Percentiles rank a stretch among this genome's conserved stretches.
Conservation (phyloP, 2,888 invertebrate genomes). For the Harpagoxenus sublaevis region DNA sequence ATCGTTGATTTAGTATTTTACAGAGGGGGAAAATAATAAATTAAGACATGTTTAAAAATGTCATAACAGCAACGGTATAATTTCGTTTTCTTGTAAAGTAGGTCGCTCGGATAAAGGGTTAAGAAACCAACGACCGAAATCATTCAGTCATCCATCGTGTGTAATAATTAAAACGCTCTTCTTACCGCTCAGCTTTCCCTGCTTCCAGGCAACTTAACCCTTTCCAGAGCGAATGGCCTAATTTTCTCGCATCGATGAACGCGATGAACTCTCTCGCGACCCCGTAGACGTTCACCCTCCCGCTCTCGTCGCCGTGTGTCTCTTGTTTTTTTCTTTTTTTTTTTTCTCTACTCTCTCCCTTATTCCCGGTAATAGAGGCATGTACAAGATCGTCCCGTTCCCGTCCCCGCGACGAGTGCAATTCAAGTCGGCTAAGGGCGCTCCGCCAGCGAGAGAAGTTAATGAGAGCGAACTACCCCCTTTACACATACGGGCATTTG, state of each 20-base stretch:
- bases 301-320: conserved; percentile 24
- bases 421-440: conserved; percentile 80
- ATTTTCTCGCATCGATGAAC: conserved; percentile 77
- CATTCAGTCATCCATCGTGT: conserved; percentile 17
- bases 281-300: conserved; percentile 29
- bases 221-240: conserved; percentile 67
- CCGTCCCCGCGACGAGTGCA: conserved; percentile 77
- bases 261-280: conserved; percentile 68
- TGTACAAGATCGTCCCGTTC: conserved; percentile 29
- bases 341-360: conserved; percentile 6
- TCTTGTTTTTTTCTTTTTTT: conserved; percentile 49
- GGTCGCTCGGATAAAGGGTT: conserved; percentile 20
- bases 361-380: conserved; percentile 29
- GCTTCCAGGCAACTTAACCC: conserved; percentile 20
- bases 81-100: not conserved
- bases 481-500: not conserved
- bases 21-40: not conserved
- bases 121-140: conserved; percentile 33
- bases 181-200: not conserved
- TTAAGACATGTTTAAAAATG: not conserved
- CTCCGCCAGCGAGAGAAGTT: conserved; percentile 79
- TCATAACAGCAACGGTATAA: not conserved
- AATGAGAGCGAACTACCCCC: conserved; percentile 76
- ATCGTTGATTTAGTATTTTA: not conserved
- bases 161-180: conserved; percentile 33